Conservation (phyloP, 2,888 invertebrate species). For the Synergus japonicus region DNA sequence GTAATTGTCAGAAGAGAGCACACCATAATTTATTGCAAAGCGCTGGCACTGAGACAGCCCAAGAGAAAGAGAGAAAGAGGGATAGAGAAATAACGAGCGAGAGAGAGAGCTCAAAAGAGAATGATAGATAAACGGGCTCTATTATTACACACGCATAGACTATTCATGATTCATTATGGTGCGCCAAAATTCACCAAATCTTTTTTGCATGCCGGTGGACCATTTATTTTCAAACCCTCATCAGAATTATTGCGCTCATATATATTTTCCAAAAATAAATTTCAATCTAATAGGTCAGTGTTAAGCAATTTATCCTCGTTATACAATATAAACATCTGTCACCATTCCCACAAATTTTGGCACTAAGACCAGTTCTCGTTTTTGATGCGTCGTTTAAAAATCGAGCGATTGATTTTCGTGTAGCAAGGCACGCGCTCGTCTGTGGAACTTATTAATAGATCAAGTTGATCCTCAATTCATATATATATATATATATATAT, state of each 20-base stretch:
- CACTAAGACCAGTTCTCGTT: not conserved
- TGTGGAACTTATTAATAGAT: conserved; percentile 17
- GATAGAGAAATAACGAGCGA: not conserved
- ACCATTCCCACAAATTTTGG: not conserved
- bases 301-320: not conserved
- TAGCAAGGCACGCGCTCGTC: not conserved
- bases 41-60: conserved; percentile 39
- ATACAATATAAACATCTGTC: not conserved
- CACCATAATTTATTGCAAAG: conserved; percentile 52
- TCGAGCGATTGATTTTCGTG: conserved; percentile 6
- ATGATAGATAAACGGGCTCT: not conserved
- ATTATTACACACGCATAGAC: conserved; percentile 19
- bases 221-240: not conserved
- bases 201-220: not conserved
- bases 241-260: not conserved
- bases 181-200: not conserved
- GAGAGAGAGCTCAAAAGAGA: conserved; percentile 19
- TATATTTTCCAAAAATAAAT: not conserved
- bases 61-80: not conserved
- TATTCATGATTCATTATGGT: conserved; percentile 7
- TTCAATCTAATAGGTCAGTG: not conserved
- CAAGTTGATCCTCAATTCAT: not conserved
- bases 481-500: no score
- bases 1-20: conserved; percentile 58
- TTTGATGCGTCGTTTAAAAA: not conserved